Evolutionary conservation across 2,797 vertebrate species (phyloP), one percentile per base, ranked within the genome.

Genomic region (Chaenodraco wilsoni): DNA sequence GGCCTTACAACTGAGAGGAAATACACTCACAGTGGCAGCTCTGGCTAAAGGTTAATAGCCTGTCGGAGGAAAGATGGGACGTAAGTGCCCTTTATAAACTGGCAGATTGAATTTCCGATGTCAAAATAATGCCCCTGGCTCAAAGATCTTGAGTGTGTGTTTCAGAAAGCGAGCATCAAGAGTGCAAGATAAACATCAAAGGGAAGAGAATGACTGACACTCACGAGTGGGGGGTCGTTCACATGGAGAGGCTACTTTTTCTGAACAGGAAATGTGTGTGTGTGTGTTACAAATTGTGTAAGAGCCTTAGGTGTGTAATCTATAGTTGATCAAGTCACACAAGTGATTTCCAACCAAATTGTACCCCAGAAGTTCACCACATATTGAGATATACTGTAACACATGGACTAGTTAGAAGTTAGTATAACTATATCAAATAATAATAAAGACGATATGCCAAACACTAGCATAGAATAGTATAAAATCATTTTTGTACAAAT

Each of bases 11-110:
- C 33, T 51, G 68, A 68, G 45, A 75, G 76, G 23, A 62, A 83
- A 83, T 67, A 19, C 43, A 76, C 73, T 83, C 51, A 69, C 73
- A 67, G 61, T 67, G 74, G 74, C 78, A 81, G 73, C 60, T 60
- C 41, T 68, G 62, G 51, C 17, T 72, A 89, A 90, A 91, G 90
- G 91, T 90, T 89, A 91, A 91, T 72, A 74, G 88, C 64, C 75
- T 79, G 80, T 71, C 77, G 66, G 62, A 65, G 48, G 61, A 75
- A 57, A 44, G 71, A 67, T 51, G 44, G 70, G 74, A 76, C 65
- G 65, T 76, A 68, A 82, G 67, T 87, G 89, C 68, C 84, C 87
- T 90, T 90, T 90, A 79, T 70, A 74, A 90, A 89, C 58, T 63
- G 72, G 82, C 76, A 81, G 62, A 27, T 59, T 58, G 77, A 74